A percentile compares a stretch with the other conserved stretches of the same genome.
Evolutionary conservation across 2,113 vertebrate species (phyloP).

Genomic region (Morone chrysops): DNA sequence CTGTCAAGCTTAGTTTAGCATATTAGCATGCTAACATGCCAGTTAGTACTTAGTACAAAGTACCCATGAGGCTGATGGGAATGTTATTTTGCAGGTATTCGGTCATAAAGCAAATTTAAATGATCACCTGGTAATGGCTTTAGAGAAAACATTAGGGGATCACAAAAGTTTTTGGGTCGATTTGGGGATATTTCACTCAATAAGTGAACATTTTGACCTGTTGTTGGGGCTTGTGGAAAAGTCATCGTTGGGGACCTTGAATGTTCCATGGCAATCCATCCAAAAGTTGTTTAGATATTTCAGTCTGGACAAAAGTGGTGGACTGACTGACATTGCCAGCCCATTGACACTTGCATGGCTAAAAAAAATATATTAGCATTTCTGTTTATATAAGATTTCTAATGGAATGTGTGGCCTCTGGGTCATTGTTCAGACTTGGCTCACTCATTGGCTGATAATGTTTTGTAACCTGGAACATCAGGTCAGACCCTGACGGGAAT

Average conservation of each 20-base stretch:
- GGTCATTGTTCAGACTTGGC: slow-evolving; percentile 45
- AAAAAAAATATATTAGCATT: neutral
- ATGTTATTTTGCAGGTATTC: neutral
- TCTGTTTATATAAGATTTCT: slow-evolving; percentile 5
- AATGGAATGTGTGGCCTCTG: slow-evolving; percentile 8
- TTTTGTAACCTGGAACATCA: slow-evolving; percentile 55
- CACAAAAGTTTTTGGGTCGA: neutral
- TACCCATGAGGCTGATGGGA: neutral
- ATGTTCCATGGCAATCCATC: neutral
- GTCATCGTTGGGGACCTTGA: too few relatives aligned
- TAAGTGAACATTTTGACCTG: neutral
- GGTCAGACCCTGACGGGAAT: slow-evolving; percentile 58
- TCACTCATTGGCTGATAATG: slow-evolving; percentile 27
- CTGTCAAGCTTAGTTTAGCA: neutral
- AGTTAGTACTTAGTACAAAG: neutral
- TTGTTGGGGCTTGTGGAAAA: neutral
- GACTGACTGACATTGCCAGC: neutral
- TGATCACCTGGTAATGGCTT: neutral
- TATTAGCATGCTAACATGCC: neutral
- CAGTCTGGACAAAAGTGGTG: slow-evolving; percentile 5
- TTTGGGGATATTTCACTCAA: neutral
- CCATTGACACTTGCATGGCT: neutral
- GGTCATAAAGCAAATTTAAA: neutral
- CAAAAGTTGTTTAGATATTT: neutral
- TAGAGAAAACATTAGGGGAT: neutral